These are phyloP conservation scores for Petrophora chlorosata DNA, from an alignment of 2,888 invertebrate genomes.

Conservation along the genomic window DNA sequence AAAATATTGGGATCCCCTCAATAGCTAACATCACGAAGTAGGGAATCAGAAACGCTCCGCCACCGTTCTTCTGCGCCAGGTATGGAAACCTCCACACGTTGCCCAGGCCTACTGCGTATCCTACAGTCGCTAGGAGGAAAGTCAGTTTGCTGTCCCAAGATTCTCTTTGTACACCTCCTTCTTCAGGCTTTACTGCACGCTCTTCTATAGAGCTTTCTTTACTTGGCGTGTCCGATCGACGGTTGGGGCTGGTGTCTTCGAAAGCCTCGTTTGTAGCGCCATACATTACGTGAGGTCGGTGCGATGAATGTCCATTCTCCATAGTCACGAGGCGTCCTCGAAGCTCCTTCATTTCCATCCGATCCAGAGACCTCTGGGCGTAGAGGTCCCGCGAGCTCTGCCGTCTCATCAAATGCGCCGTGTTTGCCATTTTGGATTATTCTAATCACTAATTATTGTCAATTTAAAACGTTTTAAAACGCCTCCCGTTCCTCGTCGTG, in stretches of 20 bases:
- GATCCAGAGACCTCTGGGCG: constrained; percentile 91
- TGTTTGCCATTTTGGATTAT: constrained; percentile 90
- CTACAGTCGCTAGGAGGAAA: constrained; percentile 96
- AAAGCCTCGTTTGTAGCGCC: constrained; percentile 95
- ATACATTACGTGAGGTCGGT: constrained; percentile 85
- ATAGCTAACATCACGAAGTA: constrained; percentile 97
- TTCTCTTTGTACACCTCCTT: constrained; percentile 90
- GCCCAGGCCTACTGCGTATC: constrained; percentile 96
- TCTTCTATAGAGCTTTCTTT: constrained; percentile 87
- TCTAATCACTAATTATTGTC: constrained; percentile 49
- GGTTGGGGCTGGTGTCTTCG: constrained; percentile 77
- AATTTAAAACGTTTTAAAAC: constrained; percentile 41
- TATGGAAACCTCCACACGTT: constrained; percentile 98
- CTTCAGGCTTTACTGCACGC: constrained; percentile 87
- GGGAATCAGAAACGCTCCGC: constrained; percentile 98
- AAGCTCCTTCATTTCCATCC: constrained; percentile 93
- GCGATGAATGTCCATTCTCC: constrained; percentile 85
- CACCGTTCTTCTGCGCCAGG: constrained; percentile 96
- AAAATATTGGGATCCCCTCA: constrained; percentile 98
- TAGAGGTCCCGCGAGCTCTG: constrained; percentile 94
- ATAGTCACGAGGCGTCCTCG: constrained; percentile 89
- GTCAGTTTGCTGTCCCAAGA: constrained; percentile 97
- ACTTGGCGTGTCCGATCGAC: constrained; percentile 76
- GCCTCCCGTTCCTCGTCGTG: constrained; percentile 67
- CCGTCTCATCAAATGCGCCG: constrained; percentile 93